phyloP scores from a whole-genome alignment of 1,140 invertebrate species.

The Drosophila santomea region DNA sequence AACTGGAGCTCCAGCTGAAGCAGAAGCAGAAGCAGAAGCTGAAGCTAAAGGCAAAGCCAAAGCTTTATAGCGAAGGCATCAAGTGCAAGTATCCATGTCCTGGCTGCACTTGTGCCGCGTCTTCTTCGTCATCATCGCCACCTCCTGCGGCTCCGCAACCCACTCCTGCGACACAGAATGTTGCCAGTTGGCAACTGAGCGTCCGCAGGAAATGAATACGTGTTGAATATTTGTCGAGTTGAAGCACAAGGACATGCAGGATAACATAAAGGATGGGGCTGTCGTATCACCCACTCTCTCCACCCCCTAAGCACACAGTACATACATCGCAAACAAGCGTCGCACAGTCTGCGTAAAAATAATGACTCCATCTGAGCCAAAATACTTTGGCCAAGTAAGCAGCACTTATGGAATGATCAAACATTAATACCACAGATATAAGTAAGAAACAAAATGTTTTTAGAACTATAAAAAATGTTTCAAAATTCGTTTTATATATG shows the following conservation, averaged over 20 bases:
- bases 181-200: slow-evolving; percentile 79
- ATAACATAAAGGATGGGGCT: slow-evolving; percentile 46
- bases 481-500: neutral
- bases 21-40: slow-evolving; percentile 14
- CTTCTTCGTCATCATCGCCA: slow-evolving; percentile 30
- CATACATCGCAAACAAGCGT: slow-evolving; percentile 52
- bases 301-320: slow-evolving; percentile 28
- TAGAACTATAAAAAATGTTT: neutral
- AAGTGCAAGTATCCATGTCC: slow-evolving; percentile 80
- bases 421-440: too few relatives aligned
- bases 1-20: slow-evolving; percentile 7
- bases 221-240: slow-evolving; percentile 82
- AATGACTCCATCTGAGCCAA: slow-evolving; percentile 7
- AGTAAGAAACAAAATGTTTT: too few relatives aligned
- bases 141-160: neutral
- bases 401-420: neutral
- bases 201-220: slow-evolving; percentile 82
- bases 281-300: slow-evolving; percentile 37
- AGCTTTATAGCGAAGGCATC: slow-evolving; percentile 47
- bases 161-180: slow-evolving; percentile 47
- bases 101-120: slow-evolving; percentile 71
- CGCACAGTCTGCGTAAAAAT: slow-evolving; percentile 20
- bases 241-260: slow-evolving; percentile 73
- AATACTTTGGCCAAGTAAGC: neutral
- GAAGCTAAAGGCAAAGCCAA: slow-evolving; percentile 17